Conservation (phyloP, 2,113 vertebrate species). For the Galbula dea region DNA sequence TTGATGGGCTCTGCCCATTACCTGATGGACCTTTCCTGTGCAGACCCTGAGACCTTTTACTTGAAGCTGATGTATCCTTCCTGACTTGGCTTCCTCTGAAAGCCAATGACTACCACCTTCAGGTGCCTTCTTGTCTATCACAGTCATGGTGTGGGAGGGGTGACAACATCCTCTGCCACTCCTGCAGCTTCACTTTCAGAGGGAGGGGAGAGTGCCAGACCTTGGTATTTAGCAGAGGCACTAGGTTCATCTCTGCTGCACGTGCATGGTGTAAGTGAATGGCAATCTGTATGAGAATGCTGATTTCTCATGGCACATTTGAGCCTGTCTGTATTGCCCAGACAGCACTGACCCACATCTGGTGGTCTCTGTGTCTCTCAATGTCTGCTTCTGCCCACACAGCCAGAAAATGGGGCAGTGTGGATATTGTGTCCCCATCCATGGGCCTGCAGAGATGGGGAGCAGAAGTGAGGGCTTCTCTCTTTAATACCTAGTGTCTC, state of each 20-base stretch:
- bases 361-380: neutral
- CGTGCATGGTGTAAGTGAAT: neutral
- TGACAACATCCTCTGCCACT: neutral
- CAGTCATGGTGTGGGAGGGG: neutral
- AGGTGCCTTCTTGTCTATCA: neutral
- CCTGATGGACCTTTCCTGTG: neutral
- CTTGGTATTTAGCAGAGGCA: neutral
- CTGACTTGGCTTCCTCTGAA: neutral
- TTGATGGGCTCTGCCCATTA: neutral
- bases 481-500: neutral
- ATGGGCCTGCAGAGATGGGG: neutral
- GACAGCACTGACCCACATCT: neutral
- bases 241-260: neutral
- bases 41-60: neutral
- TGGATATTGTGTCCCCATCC: no score
- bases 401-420: neutral
- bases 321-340: neutral
- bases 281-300: neutral
- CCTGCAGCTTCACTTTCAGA: neutral
- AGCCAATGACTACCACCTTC: neutral
- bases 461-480: neutral
- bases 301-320: neutral
- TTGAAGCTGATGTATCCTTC: rapidly evolving
- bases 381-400: neutral
- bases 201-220: neutral